These are phyloP conservation scores for Hemicrepidius hirtus DNA, from an alignment of 2,888 invertebrate species.

Conservation along the genomic window DNA sequence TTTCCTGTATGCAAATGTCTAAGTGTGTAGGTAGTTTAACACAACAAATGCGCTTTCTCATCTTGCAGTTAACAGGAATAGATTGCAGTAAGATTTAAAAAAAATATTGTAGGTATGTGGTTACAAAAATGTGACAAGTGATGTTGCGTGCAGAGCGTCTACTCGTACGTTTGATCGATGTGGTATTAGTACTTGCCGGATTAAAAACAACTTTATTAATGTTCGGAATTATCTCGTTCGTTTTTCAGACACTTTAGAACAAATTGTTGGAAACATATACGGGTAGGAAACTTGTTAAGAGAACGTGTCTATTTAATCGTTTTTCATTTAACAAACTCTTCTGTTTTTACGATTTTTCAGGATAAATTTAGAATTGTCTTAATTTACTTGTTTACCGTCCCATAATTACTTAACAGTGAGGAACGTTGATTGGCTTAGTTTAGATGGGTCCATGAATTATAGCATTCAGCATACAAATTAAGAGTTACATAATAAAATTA, in stretches of 20 bases:
- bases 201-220: conserved; percentile 27
- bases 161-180: conserved; percentile 22
- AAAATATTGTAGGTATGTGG: conserved; percentile 16
- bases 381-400: conserved; percentile 1
- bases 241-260: conserved; percentile 25
- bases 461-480: conserved; percentile 35
- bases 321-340: neutral
- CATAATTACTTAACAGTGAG: conserved; percentile 12
- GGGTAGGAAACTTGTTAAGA: conserved; percentile 2
- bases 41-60: conserved; percentile 17
- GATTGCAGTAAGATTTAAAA: conserved; percentile 3
- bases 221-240: conserved; percentile 12
- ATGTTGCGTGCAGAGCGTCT: conserved; percentile 18
- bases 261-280: conserved; percentile 13
- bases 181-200: conserved; percentile 20
- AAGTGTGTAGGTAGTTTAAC: conserved; percentile 13
- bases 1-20: conserved; percentile 16
- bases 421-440: conserved; percentile 22
- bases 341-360: no score
- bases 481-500: conserved; percentile 48
- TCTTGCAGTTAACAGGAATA: conserved; percentile 18
- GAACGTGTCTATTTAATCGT: neutral
- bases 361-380: neutral
- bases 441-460: conserved; percentile 17
- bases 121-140: conserved; percentile 25